Evolutionary conservation across 2,113 vertebrate genomes (phyloP).

Genomic region (Cercopithecus mona): DNA sequence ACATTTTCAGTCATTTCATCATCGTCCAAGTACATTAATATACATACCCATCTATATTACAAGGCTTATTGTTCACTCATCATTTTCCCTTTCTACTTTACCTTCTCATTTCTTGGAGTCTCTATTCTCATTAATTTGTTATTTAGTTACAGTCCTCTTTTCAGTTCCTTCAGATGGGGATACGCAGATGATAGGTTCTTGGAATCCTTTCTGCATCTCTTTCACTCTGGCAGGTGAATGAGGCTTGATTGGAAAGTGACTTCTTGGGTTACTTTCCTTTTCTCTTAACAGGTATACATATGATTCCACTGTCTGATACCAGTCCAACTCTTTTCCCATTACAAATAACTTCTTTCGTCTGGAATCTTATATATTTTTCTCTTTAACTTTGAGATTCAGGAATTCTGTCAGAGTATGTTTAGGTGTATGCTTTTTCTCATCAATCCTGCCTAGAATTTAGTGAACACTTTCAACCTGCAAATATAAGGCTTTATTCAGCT

Average conservation of each 20-base stretch:
- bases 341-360: constrained; percentile 1
- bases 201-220: not conserved
- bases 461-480: not conserved
- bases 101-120: not conserved
- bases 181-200: not conserved
- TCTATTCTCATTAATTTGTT: not conserved
- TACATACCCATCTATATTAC: not conserved
- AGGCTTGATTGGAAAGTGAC: not conserved
- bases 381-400: not conserved
- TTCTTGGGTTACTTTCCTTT: not conserved
- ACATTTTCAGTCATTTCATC: not conserved
- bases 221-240: not conserved
- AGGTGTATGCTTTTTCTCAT: not conserved
- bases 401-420: not conserved
- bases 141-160: not conserved
- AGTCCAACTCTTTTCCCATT: not conserved
- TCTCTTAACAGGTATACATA: not conserved
- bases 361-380: not conserved
- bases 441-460: not conserved
- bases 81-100: not conserved
- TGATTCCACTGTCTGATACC: not conserved
- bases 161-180: not conserved
- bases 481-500: not conserved
- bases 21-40: not conserved
- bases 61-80: not conserved